These are phyloP conservation scores for Drosophila meridionalis DNA, from an alignment of 2,888 invertebrate species.

Conservation along the genomic window DNA sequence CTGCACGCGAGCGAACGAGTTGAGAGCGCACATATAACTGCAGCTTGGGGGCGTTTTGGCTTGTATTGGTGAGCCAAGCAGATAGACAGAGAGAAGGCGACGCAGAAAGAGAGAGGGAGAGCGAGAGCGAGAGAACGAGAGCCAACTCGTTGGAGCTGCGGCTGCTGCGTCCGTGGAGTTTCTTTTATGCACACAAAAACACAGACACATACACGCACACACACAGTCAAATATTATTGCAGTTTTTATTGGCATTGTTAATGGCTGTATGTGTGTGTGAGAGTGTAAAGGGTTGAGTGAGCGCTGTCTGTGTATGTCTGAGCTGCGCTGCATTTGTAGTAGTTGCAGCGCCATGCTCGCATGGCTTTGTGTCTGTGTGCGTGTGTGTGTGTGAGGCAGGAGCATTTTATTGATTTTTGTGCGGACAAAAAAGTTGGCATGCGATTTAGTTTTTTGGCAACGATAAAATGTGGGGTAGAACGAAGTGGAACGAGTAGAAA, in stretches of 20 bases:
- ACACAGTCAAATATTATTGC: constrained; percentile 48
- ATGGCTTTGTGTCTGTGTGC: constrained; percentile 9
- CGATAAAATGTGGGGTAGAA: constrained; percentile 36
- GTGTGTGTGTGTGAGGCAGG: constrained; percentile 28
- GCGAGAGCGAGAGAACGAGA: constrained; percentile 21
- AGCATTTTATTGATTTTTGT: constrained; percentile 70
- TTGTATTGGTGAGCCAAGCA: constrained; percentile 47
- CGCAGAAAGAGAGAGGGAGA: constrained; percentile 1
- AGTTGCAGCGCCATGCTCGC: constrained; percentile 30
- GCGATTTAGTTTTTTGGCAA: constrained; percentile 49
- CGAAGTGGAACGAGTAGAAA: not conserved
- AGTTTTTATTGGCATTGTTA: constrained; percentile 56
- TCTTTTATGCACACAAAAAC: constrained; percentile 49
- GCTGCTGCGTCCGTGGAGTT: constrained; percentile 59
- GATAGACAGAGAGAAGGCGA: not conserved
- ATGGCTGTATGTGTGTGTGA: constrained; percentile 23
- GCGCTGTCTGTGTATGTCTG: constrained; percentile 29
- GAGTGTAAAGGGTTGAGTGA: constrained; percentile 57
- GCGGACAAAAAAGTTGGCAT: constrained; percentile 46
- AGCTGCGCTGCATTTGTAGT: constrained; percentile 47
- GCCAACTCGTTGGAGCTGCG: constrained; percentile 45
- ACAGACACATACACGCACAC: constrained; percentile 21
- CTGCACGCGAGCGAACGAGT: constrained; percentile 46
- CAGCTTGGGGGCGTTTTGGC: constrained; percentile 50
- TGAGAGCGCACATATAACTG: constrained; percentile 43